Base-by-base conservation (phyloP, 2,888 invertebrate genomes). In the Clistopyga incitator region DNA sequence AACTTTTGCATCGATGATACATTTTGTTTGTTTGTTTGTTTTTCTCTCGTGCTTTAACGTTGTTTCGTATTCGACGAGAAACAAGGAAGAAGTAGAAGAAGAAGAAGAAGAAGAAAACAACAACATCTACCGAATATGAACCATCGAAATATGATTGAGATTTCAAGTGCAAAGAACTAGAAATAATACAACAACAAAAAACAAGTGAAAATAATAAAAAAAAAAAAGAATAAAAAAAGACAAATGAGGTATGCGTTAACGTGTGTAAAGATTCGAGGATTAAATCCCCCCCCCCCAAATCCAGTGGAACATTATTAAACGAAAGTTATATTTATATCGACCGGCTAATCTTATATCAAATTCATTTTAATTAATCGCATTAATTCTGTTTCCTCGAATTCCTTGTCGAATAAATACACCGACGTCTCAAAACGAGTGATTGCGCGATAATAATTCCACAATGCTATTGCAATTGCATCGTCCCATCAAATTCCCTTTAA, bases 241-340 rank as follows among this genome's bases (percentile, higher is more conserved):
- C n/a, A 68, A 65, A 56, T 54, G 70, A 75, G 47, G 80, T 86
- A 84, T 77, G 77, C 84, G 84, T 86, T 88, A 85, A 88, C 82
- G 83, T 75, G 86, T 87, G 84, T 87, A 86, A 87, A 84, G 86
- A 83, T 90, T 86, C 76, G 83, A 88, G 87, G 81, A 88, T 88
- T 88, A 85, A 83, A 87, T 88, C 84, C 85, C 87, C 87, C 87
- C 84, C 61, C 52, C 29, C 2, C 2, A 29, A 86, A 86, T 86
- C 84, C 88, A 87, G 88, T 87, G 86, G 83, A 88, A 88, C 88
- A 88, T 88, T 89, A 90, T 89, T 71, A 68, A 78, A 81, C 42
- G 59, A 90, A 90, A 90, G 88, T 90, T 92, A 92, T 91, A 91
- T 92, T 92, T 92, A 91, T 91, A 91, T 91, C 88, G 87, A 91